phyloP scores from a whole-genome alignment of 2,888 invertebrate species.

The Drosophila putrida region DNA sequence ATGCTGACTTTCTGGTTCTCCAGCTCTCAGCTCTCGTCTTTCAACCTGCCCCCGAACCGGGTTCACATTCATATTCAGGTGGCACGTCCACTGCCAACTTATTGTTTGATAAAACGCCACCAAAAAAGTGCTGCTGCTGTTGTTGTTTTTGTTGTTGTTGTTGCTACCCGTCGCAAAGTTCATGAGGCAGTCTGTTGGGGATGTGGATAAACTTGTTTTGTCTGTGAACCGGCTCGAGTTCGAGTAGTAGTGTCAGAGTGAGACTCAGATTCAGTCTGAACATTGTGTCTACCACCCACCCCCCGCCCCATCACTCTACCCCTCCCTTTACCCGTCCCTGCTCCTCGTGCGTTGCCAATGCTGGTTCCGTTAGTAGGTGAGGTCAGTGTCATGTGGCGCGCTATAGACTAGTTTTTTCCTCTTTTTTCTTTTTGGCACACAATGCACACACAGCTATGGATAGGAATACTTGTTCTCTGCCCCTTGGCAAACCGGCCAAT shows the following conservation, averaged over 20 bases:
- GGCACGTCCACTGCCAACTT: constrained; percentile 62
- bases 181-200: constrained; percentile 61
- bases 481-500: constrained; percentile 50
- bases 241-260: constrained; percentile 40
- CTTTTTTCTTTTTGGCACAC: constrained; percentile 46
- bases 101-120: constrained; percentile 62
- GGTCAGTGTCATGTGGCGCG: constrained; percentile 82
- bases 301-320: background rate
- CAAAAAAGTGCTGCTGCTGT: constrained; percentile 47
- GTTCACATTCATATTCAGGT: constrained; percentile 69
- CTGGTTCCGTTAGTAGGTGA: constrained; percentile 82
- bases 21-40: constrained; percentile 10
- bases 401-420: constrained; percentile 73
- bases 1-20: constrained; percentile 77
- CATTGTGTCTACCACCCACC: constrained; percentile 36
- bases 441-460: constrained; percentile 28
- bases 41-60: constrained; percentile 54
- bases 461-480: constrained; percentile 2
- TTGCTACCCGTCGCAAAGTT: constrained; percentile 55
- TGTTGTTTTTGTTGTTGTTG: constrained; percentile 41
- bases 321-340: background rate
- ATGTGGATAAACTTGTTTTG: constrained; percentile 77
- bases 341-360: constrained; percentile 39
- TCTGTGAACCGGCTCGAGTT: constrained; percentile 61
- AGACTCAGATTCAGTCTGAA: constrained; percentile 33